A percentile compares a stretch with the other conserved stretches of the same genome.
Evolutionary conservation across 2,888 invertebrate genomes (phyloP).

Genomic region (Ptychoptera albimana): DNA sequence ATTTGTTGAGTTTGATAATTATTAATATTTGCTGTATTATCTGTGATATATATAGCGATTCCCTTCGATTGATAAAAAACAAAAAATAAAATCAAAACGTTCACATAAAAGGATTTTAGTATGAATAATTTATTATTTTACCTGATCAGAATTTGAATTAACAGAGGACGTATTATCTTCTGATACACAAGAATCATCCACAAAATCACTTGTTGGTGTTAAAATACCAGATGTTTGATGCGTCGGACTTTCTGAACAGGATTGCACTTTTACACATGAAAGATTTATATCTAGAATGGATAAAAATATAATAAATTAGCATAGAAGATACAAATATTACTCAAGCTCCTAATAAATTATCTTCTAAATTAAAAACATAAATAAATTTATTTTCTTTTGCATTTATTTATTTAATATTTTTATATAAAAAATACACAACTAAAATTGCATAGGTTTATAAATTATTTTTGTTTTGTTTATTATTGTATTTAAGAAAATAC

Average conservation of each 20-base stretch:
- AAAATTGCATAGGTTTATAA: too few species aligned
- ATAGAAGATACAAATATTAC: too few species aligned
- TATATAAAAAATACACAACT: too few species aligned
- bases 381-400: too few species aligned
- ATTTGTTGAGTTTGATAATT: neutral
- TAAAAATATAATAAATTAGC: too few species aligned
- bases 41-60: constrained; percentile 1
- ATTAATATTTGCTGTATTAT: constrained; percentile 8
- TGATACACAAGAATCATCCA: constrained; percentile 35
- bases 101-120: neutral
- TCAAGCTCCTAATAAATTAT: too few species aligned
- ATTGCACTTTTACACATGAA: constrained; percentile 10
- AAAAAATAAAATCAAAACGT: neutral
- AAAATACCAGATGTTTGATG: constrained; percentile 11
- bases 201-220: constrained; percentile 38
- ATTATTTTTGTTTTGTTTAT: too few species aligned
- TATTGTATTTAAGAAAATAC: too few species aligned
- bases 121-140: constrained; percentile 10
- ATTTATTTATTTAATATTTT: too few species aligned
- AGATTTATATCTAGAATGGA: constrained; percentile 9
- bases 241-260: constrained; percentile 6
- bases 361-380: too few species aligned
- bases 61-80: neutral
- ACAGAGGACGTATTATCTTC: constrained; percentile 28
- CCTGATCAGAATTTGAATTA: constrained; percentile 22